Base-by-base conservation (phyloP, 2,888 invertebrate genomes). In the Ectobius pallidus region DNA sequence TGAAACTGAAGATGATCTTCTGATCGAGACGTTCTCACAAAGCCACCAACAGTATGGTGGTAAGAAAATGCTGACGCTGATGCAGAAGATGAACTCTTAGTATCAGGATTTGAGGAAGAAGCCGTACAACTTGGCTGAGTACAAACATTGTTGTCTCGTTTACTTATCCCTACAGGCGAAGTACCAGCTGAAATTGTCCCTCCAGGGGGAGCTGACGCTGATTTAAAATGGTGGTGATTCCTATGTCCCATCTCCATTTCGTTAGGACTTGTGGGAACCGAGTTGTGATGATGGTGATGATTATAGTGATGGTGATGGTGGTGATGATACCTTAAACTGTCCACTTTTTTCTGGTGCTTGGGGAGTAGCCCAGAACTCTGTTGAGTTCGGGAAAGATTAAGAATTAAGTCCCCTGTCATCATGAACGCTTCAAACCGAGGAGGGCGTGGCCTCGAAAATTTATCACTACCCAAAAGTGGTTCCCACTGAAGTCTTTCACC, bases 371-470 rank as follows among this genome's bases (percentile, higher is more conserved):
- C 86, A 76, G 87, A 86, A 78, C 87, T 88, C 80, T 90, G 91
- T 77, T 92, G 92, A 73, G 92, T 93, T 78, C 93, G 86, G 75
- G 96, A 95, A 78, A 97, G 89, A 85, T 96, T 96, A 78, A 97
- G 89, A 83, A 97, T 97, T 81, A 96, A 90, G 84, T 97, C 97
- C 61, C 97, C 97, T 34, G 97, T 97, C 97, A 97, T 97, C 91
- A 97, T 94, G 87, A 95, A 97, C 72, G 96, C 94, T 85, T 96
- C 96, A 85, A 94, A 95, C 83, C 94, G 91, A 71, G 82, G 85
- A 81, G 82, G 82, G 82, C 77, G 84, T 81, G 75, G 84, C 62
- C 83, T 80, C 69, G 75, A 78, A 72, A 83, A 83, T 78, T 83
- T 84, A 71, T 83, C 83, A 42, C 69, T 63, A 58, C 81, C 81